Evolutionary conservation across 53 echinoderm and acorn worm species (phyloP), one percentile per base, ranked within the genome.

Genomic region (Crossaster papposus): DNA sequence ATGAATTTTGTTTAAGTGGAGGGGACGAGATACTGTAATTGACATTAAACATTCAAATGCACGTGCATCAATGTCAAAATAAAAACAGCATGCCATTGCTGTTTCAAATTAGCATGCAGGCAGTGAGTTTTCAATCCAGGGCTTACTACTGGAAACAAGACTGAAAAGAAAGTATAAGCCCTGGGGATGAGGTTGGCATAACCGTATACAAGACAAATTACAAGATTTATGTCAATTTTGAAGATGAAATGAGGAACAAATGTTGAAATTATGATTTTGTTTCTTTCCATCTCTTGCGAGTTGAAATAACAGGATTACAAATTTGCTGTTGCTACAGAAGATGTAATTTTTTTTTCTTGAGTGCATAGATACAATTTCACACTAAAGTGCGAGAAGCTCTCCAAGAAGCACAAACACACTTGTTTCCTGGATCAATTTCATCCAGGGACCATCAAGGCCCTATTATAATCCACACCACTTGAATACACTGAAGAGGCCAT

Each of bases 381-480:
- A 31, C 5, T 30, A 30, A 78, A 58, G 58, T 80, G 31, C 51
- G 51, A 23, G 34, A 50, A 0, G 24, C 79, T 51, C 79, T 51
- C n/a, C 14, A 50, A 79, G 52, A 24, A 44, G 51, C 79, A 51
- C 52, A 52, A 26, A 79, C 28, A 23, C 79, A 79, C 79, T 79
- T 79, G 79, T 26, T 26, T 22, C 13, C 5, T 32, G 80, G 80
- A 80, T 80, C 80, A 18, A 15, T 80, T 80, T 80, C 80, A 80
- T 58, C 32, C 58, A 30, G 11, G 15, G 78, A 44, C 38, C 15
- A 18, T 32, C 54, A 22, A 58, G 80, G 29, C 30, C 17, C 30
- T 80, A n/a, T n/a, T n/a, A 58, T 80, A 79, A 84, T 84, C 84
- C 84, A 84, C 73, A 84, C 73, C 70, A 83, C 83, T 83, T 83